Evolutionary conservation across 2,888 invertebrate species (phyloP), one percentile per base, ranked within the genome.

Genomic region (Drymonia ruficornis): DNA sequence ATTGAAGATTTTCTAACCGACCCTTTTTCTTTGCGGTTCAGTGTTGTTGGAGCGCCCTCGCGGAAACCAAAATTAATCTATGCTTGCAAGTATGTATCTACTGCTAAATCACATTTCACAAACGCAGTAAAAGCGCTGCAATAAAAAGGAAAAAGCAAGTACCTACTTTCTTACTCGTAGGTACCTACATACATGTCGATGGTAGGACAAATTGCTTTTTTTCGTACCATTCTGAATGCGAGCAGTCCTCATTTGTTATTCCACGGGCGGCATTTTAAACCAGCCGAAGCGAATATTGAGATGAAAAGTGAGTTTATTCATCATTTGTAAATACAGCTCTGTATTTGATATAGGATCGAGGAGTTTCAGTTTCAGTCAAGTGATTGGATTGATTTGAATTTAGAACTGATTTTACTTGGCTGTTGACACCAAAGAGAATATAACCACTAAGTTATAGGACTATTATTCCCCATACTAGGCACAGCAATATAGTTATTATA

Each of bases 161-260:
- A 28, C 6, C 6, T 36, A 28, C 45, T 45, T n/a, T 45, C 45
- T 7, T 28, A 45, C 19, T 45, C n/a, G n/a, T n/a, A n/a, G n/a
- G n/a, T n/a, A 23, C 45, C 1, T n/a, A 49, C 31, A 45, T 54
- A 49, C 31, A n/a, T 40, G 50, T 59, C 52, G 56, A 68, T 59
- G 45, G 53, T 19, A 55, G 53, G 55, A 64, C 58, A 55, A 60
- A 64, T 62, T 52, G 52, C 51, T 60, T 59, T 61, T 66, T 58
- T 59, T 55, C 43, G 57, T 49, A 54, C 53, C 52, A 43, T 49
- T 46, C 29, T 52, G 55, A 61, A 63, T 56, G 56, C 55, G 54
- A 59, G 56, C 43, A 56, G 48, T 56, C 48, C 58, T 61, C 61
- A 67, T 72, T 64, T 67, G 64, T 72, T 65, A 70, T 72, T 63